Evolutionary conservation across 2,888 invertebrate species (phyloP).

Genomic region (Arge pagana): DNA sequence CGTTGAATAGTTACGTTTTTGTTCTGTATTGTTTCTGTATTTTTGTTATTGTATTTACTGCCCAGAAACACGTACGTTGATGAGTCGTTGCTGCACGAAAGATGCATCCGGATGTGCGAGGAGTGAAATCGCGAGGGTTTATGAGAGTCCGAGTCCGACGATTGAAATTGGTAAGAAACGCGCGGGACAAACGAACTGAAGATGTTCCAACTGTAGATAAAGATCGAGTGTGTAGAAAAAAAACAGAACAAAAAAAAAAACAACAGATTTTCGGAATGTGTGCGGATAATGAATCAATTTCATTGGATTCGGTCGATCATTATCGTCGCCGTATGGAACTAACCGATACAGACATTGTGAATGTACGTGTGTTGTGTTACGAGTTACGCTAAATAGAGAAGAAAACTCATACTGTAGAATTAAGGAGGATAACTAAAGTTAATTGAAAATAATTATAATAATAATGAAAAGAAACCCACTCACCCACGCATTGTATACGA

Average conservation of each 20-base stretch:
- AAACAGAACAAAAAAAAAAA: slow-evolving; percentile 29
- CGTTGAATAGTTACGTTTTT: slow-evolving; percentile 51
- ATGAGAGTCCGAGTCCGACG: slow-evolving; percentile 4
- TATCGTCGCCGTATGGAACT: too few relatives aligned
- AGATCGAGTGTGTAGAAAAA: slow-evolving; percentile 29
- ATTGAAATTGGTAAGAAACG: slow-evolving; percentile 29
- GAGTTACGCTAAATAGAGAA: too few relatives aligned
- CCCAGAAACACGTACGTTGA: slow-evolving; percentile 11
- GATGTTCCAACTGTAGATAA: slow-evolving; percentile 24
- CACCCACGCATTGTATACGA: slow-evolving; percentile 58
- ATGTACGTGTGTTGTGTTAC: slow-evolving; percentile 50
- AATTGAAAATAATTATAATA: neutral
- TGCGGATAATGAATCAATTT: slow-evolving; percentile 1
- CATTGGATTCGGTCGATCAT: too few relatives aligned
- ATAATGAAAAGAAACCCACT: slow-evolving; percentile 31
- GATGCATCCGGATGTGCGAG: slow-evolving; percentile 10
- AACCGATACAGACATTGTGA: slow-evolving; percentile 44
- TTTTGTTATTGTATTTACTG: slow-evolving; percentile 48
- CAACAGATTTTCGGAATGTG: slow-evolving; percentile 27
- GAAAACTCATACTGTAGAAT: slow-evolving; percentile 35
- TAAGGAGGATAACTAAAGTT: slow-evolving; percentile 33
- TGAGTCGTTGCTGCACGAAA: slow-evolving; percentile 27
- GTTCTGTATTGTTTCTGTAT: slow-evolving; percentile 51
- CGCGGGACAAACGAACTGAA: slow-evolving; percentile 1
- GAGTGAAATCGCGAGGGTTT: neutral